Base-by-base conservation (phyloP, 2,888 invertebrate species). In the Sphaerophoria taeniata region DNA sequence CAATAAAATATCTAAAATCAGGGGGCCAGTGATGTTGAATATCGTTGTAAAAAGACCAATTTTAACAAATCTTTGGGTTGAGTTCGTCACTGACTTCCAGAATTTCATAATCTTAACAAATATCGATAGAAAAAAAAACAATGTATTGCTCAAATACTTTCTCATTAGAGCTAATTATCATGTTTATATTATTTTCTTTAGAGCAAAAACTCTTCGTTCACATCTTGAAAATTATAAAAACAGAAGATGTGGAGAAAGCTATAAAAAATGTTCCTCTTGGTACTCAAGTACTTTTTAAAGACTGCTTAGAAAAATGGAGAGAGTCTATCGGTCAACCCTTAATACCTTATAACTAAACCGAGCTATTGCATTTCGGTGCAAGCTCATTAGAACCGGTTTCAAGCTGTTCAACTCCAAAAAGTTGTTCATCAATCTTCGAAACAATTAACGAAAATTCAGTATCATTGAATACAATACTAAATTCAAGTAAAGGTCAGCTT, bases 391-490 rank as follows among this genome's bases (percentile, higher is more conserved):
- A 56, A 2, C 56, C n/a, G 14, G 3, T 34, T 3, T 56, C 56
- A 56, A 56, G 34, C 2, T 56, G 56, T 56, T 56, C 56, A 56
- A 56, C 56, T 56, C 34, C 34, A 56, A 53, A 4, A 53, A 53
- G 51, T 53, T 31, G 12, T 31, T 53, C 24, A 9, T 56, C 34
- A 56, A 34, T 4, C n/a, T 1, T 6, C 34, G 56, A 34, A 34
- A 5, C 34, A 34, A 12, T 34, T n/a, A n/a, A n/a, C n/a, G n/a
- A 56, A 33, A 34, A 56, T 56, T 56, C 56, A 56, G 34, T 56
- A 56, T 56, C 56, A 56, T 56, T 56, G 56, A 56, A 56, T 56
- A 56, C 56, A 56, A 56, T 56, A 56, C 34, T 56, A 56, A 3
- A 34, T n/a, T 14, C 56, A 56, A 56, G 7, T 56, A 33, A 61